Evolutionary conservation across 2,113 vertebrate species (phyloP).

Genomic region (Uria lomvia): DNA sequence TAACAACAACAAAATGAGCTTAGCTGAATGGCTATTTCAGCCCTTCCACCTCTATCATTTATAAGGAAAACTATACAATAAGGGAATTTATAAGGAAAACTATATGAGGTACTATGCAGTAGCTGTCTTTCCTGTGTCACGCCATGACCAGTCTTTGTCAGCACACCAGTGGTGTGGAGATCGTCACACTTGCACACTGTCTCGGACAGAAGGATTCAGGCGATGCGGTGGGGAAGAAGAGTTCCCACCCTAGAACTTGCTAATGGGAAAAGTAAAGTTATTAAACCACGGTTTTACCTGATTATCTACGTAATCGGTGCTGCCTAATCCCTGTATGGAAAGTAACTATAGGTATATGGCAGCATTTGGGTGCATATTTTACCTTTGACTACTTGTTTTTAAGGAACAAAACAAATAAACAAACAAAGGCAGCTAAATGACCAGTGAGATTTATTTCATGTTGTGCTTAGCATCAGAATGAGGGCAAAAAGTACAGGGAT

Average conservation of each 20-base stretch:
- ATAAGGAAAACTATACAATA: background rate
- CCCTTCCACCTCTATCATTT: background rate
- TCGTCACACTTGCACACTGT: rapidly evolving
- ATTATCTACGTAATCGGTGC: background rate
- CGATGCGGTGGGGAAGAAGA: background rate
- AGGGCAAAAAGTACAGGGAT: background rate
- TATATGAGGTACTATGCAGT: background rate
- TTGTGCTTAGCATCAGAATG: background rate
- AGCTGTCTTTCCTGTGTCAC: background rate
- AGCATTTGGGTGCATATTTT: background rate
- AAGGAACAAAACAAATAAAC: background rate
- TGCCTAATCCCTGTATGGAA: background rate
- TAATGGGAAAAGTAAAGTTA: background rate
- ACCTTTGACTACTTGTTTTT: background rate
- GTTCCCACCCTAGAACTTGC: background rate
- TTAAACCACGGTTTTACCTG: background rate
- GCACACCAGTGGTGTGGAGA: background rate
- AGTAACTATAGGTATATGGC: background rate
- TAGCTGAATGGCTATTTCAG: background rate
- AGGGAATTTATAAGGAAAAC: background rate
- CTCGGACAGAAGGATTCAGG: background rate
- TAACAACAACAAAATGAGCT: background rate
- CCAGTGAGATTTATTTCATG: background rate
- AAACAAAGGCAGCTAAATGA: background rate
- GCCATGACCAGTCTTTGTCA: background rate